Conservation (phyloP, 2,797 vertebrate genomes). For the Tympanoctomys barrerae region DNA sequence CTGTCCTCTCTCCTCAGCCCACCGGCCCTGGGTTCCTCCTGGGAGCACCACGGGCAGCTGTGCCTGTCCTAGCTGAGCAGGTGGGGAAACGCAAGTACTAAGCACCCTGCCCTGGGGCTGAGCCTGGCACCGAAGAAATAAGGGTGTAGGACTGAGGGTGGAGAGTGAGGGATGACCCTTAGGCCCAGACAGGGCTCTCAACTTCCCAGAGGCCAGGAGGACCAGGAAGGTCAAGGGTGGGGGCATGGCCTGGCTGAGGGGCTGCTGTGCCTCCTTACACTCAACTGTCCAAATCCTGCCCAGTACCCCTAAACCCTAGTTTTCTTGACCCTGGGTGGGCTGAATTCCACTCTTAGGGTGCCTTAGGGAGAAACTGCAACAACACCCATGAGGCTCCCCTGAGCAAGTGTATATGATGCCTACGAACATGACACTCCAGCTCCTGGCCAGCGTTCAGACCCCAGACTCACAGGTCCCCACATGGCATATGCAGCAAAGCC, state of each 20-base stretch:
- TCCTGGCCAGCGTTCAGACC: neutral
- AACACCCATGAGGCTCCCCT: neutral
- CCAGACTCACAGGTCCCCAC: neutral
- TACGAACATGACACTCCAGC: neutral
- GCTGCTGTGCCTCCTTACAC: neutral
- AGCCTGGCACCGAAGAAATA: neutral
- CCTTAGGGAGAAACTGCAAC: neutral
- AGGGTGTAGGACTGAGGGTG: neutral
- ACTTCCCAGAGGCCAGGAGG: neutral
- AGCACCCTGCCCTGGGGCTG: neutral
- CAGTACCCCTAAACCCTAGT: neutral
- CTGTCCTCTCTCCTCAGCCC: neutral
- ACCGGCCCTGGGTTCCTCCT: neutral
- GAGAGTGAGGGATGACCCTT: neutral
- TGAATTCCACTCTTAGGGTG: neutral
- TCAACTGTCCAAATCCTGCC: neutral
- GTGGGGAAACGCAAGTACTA: neutral
- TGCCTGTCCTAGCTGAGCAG: neutral
- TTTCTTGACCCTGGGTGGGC: conserved; percentile 19
- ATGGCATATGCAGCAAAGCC: neutral
- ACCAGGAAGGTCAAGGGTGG: too few species aligned
- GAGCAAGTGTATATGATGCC: too few species aligned
- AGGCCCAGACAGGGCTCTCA: neutral
- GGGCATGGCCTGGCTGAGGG: neutral
- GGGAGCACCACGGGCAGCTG: neutral